These are phyloP conservation scores for Tetramorium parvispinum DNA, from an alignment of 1,140 invertebrate genomes.

Conservation along the genomic window DNA sequence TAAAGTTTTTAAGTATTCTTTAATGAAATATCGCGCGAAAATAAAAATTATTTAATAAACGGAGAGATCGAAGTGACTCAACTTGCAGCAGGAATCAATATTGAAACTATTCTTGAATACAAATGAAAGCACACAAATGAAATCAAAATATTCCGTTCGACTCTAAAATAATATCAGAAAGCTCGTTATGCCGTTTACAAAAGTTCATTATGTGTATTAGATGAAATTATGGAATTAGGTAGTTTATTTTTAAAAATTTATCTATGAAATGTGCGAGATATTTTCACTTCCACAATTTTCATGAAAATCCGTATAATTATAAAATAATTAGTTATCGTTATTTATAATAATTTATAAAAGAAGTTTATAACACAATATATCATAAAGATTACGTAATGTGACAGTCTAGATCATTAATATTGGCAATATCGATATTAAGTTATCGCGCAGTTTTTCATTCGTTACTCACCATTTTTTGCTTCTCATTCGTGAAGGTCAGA, in stretches of 20 bases:
- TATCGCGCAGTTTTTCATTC: background rate
- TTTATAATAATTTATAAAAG: background rate
- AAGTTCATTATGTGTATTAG: background rate
- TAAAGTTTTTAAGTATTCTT: background rate
- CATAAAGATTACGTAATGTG: slow-evolving; percentile 1
- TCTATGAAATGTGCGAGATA: background rate
- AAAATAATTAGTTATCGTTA: background rate
- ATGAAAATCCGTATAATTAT: background rate
- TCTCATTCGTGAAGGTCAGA: slow-evolving; percentile 8
- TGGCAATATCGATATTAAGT: slow-evolving; percentile 2
- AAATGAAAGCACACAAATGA: slow-evolving; percentile 41
- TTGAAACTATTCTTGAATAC: slow-evolving; percentile 35
- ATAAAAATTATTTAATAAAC: slow-evolving; percentile 43
- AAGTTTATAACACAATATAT: background rate
- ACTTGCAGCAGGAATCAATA: slow-evolving; percentile 28
- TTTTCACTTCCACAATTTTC: background rate
- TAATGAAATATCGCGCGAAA: background rate
- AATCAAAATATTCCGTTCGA: slow-evolving; percentile 40
- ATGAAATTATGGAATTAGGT: slow-evolving; percentile 1
- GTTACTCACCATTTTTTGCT: slow-evolving; percentile 11
- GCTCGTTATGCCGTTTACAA: background rate
- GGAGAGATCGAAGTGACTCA: background rate
- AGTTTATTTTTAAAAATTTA: background rate
- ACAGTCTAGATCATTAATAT: background rate
- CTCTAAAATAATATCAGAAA: slow-evolving; percentile 37